Conservation (phyloP, 2,888 invertebrate species). For the Bugula neritina region DNA sequence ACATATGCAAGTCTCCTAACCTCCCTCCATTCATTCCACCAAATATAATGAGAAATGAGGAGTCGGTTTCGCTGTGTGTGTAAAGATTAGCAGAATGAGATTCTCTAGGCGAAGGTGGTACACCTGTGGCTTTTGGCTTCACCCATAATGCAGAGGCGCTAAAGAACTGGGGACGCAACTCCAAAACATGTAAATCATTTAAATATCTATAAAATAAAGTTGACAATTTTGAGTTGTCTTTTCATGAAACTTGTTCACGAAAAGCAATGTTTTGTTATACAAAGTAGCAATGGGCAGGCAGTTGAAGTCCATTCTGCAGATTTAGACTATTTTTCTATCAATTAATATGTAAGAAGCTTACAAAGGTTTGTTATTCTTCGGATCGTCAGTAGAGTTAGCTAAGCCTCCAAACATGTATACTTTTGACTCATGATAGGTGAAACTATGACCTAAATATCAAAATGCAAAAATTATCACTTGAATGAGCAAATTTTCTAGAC, state of each 20-base stretch:
- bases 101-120: conserved; percentile 14
- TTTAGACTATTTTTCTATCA: too few relatives aligned
- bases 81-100: conserved; percentile 17
- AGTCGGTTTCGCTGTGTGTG: neutral
- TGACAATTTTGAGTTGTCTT: neutral
- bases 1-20: conserved; percentile 14
- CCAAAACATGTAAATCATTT: neutral
- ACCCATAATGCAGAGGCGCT: neutral
- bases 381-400: neutral
- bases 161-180: neutral
- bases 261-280: too few relatives aligned
- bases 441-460: neutral
- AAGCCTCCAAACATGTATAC: conserved; percentile 20
- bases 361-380: neutral
- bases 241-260: neutral
- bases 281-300: too few relatives aligned
- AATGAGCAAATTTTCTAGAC: too few relatives aligned
- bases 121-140: neutral
- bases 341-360: too few relatives aligned
- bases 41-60: neutral
- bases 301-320: too few relatives aligned
- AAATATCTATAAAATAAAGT: neutral
- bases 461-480: too few relatives aligned
- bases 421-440: neutral
- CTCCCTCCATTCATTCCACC: conserved; percentile 17